These are phyloP conservation scores for Semaprochilodus insignis DNA, from an alignment of 2,797 vertebrate species.

Conservation along the genomic window DNA sequence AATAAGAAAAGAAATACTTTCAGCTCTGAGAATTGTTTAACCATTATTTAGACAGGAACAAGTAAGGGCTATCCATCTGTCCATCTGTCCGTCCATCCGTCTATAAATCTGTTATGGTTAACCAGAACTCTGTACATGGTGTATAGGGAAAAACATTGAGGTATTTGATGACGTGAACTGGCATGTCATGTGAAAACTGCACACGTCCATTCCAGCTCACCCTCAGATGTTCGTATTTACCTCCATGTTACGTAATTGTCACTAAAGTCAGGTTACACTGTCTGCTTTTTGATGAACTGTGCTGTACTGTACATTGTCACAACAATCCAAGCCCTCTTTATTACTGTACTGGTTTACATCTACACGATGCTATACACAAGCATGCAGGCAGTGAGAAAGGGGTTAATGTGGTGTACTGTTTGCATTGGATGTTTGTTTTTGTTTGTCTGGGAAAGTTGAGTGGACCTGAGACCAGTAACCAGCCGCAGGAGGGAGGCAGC, in stretches of 20 bases:
- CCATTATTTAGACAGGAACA: background rate
- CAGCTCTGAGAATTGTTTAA: background rate
- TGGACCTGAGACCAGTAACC: constrained; percentile 33
- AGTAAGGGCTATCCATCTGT: background rate
- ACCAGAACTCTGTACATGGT: background rate
- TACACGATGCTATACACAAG: background rate
- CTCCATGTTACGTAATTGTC: background rate
- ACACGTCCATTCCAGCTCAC: background rate
- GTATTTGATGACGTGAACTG: background rate
- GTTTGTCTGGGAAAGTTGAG: constrained; percentile 19
- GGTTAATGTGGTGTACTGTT: constrained; percentile 1
- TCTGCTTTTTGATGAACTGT: background rate
- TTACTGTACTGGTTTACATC: background rate
- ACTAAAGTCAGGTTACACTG: background rate
- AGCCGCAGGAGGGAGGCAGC: background rate
- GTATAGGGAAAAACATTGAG: background rate
- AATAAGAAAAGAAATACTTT: constrained; percentile 10
- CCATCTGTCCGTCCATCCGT: background rate
- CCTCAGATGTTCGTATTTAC: background rate
- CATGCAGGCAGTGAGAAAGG: background rate
- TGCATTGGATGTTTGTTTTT: constrained; percentile 21
- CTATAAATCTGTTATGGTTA: background rate
- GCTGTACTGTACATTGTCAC: background rate
- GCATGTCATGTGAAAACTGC: background rate
- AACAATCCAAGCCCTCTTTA: background rate